phyloP scores from a whole-genome alignment of 1,140 invertebrate species.

The Adelges cooleyi region DNA sequence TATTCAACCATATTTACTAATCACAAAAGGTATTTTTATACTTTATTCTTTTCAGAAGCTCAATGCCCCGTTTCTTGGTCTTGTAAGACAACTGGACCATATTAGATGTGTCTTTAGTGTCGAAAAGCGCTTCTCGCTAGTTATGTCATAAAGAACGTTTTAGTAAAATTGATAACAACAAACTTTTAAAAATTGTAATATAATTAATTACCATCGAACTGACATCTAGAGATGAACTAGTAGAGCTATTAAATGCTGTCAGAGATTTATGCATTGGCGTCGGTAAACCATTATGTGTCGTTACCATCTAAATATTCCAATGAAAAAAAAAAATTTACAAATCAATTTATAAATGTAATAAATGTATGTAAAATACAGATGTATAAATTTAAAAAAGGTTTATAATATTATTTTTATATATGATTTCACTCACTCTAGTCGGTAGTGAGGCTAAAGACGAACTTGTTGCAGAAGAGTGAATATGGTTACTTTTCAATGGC shows the following conservation, averaged over 20 bases:
- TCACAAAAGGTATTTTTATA: background rate
- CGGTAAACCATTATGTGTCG: background rate
- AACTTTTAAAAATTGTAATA: background rate
- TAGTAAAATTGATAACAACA: background rate
- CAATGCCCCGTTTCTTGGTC: conserved; percentile 8
- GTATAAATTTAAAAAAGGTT: too few relatives aligned
- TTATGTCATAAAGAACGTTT: background rate
- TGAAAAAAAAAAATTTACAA: too few relatives aligned
- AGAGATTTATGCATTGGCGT: conserved; percentile 7
- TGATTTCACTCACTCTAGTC: background rate
- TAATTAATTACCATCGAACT: conserved; percentile 2
- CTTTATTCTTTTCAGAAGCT: conserved; percentile 16
- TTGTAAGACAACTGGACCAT: conserved; percentile 13
- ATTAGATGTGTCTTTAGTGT: background rate
- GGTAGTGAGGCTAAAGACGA: background rate
- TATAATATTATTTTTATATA: background rate
- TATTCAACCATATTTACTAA: background rate
- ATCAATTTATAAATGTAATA: too few relatives aligned
- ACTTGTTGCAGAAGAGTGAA: background rate
- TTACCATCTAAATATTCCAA: too few relatives aligned
- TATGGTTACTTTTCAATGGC: background rate
- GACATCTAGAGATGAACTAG: conserved; percentile 17
- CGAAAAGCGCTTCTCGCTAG: background rate
- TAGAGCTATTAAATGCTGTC: conserved; percentile 16
- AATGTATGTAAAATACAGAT: too few relatives aligned